These are phyloP conservation scores for Drosophila bunnanda DNA, from an alignment of 2,888 invertebrate species.

Conservation along the genomic window DNA sequence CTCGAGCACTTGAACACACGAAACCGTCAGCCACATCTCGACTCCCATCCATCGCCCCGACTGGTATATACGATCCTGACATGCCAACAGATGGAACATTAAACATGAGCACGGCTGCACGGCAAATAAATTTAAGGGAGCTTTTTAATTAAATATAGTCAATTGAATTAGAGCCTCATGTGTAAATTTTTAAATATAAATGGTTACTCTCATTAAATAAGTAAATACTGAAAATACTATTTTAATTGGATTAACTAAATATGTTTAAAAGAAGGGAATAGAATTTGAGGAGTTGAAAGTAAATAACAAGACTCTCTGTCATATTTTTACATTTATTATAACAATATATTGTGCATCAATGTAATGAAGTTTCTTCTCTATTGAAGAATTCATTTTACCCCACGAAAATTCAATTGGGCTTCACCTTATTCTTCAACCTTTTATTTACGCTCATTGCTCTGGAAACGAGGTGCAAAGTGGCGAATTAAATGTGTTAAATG, in stretches of 20 bases:
- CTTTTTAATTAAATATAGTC: background rate
- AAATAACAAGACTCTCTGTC: no score
- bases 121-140: background rate
- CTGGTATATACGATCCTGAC: slow-evolving; percentile 41
- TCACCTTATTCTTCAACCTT: background rate
- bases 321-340: no score
- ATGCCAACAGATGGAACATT: slow-evolving; percentile 52
- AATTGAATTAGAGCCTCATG: background rate
- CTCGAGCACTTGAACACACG: slow-evolving; percentile 46
- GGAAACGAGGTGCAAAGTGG: background rate
- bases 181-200: background rate
- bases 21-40: slow-evolving; percentile 14
- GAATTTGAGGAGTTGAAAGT: background rate
- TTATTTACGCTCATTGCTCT: background rate
- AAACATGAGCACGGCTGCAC: slow-evolving; percentile 46
- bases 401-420: background rate
- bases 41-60: slow-evolving; percentile 12
- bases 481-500: background rate
- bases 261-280: background rate
- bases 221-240: no score
- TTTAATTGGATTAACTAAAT: background rate
- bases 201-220: background rate
- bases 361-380: background rate
- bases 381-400: background rate
- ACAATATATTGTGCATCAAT: no score